Evolutionary conservation across 30 jellyfish, hydroid and myxozoan genomes (phyloP).

Genomic region (Mastigias papua): DNA sequence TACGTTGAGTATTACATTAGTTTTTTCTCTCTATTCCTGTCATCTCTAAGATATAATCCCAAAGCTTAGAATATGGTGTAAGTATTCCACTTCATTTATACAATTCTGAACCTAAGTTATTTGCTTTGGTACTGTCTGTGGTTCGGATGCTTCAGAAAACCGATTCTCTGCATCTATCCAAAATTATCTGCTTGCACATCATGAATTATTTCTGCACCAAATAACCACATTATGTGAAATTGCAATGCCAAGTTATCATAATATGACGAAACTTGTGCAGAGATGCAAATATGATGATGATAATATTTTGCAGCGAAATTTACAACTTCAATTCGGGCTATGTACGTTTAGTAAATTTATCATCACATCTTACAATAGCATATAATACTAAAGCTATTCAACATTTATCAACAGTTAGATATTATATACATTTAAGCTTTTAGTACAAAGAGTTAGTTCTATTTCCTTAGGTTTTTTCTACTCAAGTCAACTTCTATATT

Average conservation of each 20-base stretch:
- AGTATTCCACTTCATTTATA: background rate
- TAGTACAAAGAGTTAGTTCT: no score
- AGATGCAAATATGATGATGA: background rate
- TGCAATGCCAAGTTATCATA: slow-evolving; percentile 25
- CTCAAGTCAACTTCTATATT: no score
- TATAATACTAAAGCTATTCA: no score
- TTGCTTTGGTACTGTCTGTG: slow-evolving; percentile 37
- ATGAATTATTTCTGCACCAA: slow-evolving; percentile 7
- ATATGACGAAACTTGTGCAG: slow-evolving; percentile 1
- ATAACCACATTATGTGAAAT: slow-evolving; percentile 25
- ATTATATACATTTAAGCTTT: no score
- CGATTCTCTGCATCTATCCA: slow-evolving; percentile 29
- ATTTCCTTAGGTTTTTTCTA: no score
- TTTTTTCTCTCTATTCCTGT: background rate
- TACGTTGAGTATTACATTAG: no score
- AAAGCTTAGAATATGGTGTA: slow-evolving; percentile 14
- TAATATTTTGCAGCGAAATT: no score
- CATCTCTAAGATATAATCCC: slow-evolving; percentile 4
- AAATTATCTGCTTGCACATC: slow-evolving; percentile 36
- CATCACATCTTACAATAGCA: no score
- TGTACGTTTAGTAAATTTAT: no score
- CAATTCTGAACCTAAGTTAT: slow-evolving; percentile 3
- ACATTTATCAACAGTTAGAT: no score
- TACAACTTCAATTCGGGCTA: no score
- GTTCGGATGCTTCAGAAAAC: slow-evolving; percentile 24